Conservation (phyloP, 2,888 invertebrate genomes). For the Rotaria socialis region DNA sequence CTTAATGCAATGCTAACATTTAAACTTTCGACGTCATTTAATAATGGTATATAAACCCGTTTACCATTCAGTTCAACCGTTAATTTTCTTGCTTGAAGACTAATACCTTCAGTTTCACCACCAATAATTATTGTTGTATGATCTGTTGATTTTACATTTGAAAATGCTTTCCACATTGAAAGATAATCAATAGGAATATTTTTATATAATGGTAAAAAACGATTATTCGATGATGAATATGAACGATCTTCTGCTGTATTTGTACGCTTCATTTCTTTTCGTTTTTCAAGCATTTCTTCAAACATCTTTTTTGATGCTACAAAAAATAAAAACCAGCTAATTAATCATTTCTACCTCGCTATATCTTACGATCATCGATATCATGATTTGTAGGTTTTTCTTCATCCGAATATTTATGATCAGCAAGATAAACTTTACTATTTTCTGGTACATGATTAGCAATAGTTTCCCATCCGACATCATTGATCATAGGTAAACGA, state of each 20-base stretch:
- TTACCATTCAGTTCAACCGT: background rate
- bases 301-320: slow-evolving; percentile 6
- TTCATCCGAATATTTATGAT: slow-evolving; percentile 9
- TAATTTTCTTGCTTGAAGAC: slow-evolving; percentile 35
- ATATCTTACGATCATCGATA: background rate
- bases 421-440: slow-evolving; percentile 34
- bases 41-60: slow-evolving; percentile 39
- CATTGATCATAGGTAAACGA: slow-evolving; percentile 68
- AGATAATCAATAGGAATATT: slow-evolving; percentile 16
- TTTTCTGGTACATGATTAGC: slow-evolving; percentile 60
- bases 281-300: slow-evolving; percentile 33
- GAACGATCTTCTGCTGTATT: background rate
- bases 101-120: slow-evolving; percentile 39
- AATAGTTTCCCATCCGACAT: slow-evolving; percentile 69
- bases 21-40: slow-evolving; percentile 38
- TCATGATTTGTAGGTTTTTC: background rate
- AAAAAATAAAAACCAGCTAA: too few relatives aligned
- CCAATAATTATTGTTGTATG: slow-evolving; percentile 38
- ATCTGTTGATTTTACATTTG: slow-evolving; percentile 4
- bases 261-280: background rate
- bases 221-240: background rate
- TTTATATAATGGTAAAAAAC: slow-evolving; percentile 26
- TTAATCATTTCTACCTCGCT: too few relatives aligned
- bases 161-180: slow-evolving; percentile 15
- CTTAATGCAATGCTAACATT: slow-evolving; percentile 43